Evolutionary conservation across 2,888 invertebrate species (phyloP).

Genomic region (Lamellibrachia satsuma): DNA sequence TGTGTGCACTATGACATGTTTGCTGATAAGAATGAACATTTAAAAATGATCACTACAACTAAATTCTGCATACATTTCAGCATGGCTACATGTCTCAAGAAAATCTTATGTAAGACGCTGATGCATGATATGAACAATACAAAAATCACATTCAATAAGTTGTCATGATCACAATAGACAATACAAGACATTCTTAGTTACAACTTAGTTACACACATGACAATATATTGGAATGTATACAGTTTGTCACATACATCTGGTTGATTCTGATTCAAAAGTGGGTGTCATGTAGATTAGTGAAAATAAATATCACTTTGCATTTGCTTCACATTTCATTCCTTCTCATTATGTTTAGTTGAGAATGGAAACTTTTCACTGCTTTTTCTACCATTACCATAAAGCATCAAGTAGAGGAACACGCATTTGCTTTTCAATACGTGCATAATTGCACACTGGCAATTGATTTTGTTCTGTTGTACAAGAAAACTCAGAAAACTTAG

Average conservation of each 20-base stretch:
- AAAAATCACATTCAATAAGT: not conserved
- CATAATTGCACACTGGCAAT: not conserved
- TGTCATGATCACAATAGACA: not conserved
- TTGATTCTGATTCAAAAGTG: not conserved
- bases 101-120: constrained; percentile 1
- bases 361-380: not conserved
- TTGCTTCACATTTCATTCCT: not conserved
- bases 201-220: not conserved
- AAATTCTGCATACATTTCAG: not conserved
- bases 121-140: not conserved
- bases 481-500: not conserved
- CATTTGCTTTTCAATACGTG: not conserved
- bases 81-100: not conserved
- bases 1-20: not conserved
- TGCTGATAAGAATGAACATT: not conserved
- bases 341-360: not conserved
- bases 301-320: not conserved
- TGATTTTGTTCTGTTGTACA: not conserved
- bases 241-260: not conserved
- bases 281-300: not conserved
- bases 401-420: not conserved
- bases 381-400: not conserved
- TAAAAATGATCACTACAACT: not conserved
- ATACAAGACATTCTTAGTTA: not conserved
- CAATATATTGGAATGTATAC: not conserved